Evolutionary conservation across 1,140 invertebrate genomes (phyloP), one percentile per base, ranked within the genome.

Genomic region (Hypothenemus hampei): DNA sequence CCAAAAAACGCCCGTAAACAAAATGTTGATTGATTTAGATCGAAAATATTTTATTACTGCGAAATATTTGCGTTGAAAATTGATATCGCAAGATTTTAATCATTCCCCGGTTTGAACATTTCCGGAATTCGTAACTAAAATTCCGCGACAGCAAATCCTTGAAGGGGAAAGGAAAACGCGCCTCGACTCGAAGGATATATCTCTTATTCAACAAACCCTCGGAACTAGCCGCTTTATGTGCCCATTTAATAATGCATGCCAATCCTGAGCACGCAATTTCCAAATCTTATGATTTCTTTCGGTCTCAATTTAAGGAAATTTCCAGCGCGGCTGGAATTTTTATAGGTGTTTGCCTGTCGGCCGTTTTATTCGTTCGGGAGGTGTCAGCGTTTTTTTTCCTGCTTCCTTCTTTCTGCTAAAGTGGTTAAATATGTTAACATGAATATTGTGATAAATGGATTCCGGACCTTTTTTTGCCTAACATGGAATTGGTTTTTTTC

Each of bases 341-440:
- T 55, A 55, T 55, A 55, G 52, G 44, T 55, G 43, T 55, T 47
- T 55, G 43, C 44, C 52, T 46, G 43, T 55, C 43, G 47, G 44
- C 18, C 16, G 31, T 55, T 46, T 55, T 48, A 47, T 48, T 55
- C 26, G 44, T 39, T 29, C 46, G 47, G 52, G n/a, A n/a, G n/a
- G 52, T 55, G 52, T 55, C 54, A 46, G 54, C 45, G 44, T 48
- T 41, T 49, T 48, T 50, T n/a, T n/a, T n/a, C n/a, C n/a, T n/a
- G n/a, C n/a, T n/a, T n/a, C n/a, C n/a, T n/a, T n/a, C n/a, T n/a
- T 29, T 26, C 54, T 26, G 47, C 11, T 23, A 57, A 57, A 57
- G 45, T 57, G 46, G 36, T 57, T 57, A 50, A 57, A 57, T 57
- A 57, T 49, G 54, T 57, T 57, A 57, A 49, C 54, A 57, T 50